Percentiles rank a stretch among this genome's conserved stretches.
Conservation (phyloP, 1,140 invertebrate species). For the Procambarus virginalis region DNA sequence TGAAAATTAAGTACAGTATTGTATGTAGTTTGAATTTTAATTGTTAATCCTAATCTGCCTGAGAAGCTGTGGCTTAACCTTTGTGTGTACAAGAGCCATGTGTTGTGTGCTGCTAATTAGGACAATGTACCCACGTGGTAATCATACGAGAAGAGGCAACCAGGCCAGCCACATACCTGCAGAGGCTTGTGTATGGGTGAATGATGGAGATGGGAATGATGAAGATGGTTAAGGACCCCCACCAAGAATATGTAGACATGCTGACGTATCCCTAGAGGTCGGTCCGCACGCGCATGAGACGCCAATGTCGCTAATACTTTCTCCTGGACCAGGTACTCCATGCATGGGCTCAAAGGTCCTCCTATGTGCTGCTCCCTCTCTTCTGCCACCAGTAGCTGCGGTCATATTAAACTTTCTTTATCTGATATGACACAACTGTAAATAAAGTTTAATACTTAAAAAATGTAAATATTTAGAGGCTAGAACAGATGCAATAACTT, state of each 20-base stretch:
- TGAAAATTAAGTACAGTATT: too few species aligned
- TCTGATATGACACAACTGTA: too few species aligned
- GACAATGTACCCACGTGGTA: too few species aligned
- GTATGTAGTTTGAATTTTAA: background rate
- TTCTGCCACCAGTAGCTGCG: constrained; percentile 62
- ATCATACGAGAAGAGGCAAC: too few species aligned
- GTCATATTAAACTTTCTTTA: background rate
- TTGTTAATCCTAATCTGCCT: background rate
- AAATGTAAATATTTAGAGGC: too few species aligned
- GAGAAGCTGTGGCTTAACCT: background rate
- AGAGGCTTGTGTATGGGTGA: constrained; percentile 66
- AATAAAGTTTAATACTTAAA: too few species aligned
- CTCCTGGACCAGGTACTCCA: constrained; percentile 68
- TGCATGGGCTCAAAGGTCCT: constrained; percentile 66
- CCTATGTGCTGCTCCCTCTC: constrained; percentile 43
- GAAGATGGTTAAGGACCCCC: constrained; percentile 66
- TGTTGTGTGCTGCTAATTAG: too few species aligned
- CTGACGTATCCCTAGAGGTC: constrained; percentile 68
- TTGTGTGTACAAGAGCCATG: too few species aligned
- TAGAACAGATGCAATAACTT: too few species aligned
- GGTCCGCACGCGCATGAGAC: constrained; percentile 58
- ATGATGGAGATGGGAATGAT: constrained; percentile 69
- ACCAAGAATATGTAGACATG: constrained; percentile 68
- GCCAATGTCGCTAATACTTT: constrained; percentile 59
- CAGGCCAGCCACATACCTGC: constrained; percentile 38